These are phyloP conservation scores for Tenualosa thibaudeaui DNA, from an alignment of 2,797 vertebrate genomes.

Conservation along the genomic window DNA sequence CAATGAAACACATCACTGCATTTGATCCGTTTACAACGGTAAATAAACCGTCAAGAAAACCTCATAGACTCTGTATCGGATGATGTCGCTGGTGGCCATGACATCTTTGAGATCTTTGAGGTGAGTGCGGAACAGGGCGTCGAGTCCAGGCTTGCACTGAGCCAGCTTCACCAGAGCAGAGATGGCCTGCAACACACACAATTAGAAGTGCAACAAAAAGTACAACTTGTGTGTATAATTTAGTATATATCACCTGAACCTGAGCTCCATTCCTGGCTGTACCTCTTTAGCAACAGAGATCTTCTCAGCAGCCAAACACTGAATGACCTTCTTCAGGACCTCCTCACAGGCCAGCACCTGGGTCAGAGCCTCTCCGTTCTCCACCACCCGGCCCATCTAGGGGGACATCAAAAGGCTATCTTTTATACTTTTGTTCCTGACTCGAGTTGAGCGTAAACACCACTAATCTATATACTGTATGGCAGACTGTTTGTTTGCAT, in stretches of 20 bases:
- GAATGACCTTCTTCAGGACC: conserved; percentile 79
- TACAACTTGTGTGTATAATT: too few relatives aligned
- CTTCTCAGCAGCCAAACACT: conserved; percentile 83
- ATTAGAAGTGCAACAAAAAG: background rate
- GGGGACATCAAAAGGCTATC: background rate
- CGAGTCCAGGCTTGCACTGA: conserved; percentile 80
- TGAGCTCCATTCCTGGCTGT: background rate
- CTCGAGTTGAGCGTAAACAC: background rate
- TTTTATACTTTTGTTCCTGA: background rate
- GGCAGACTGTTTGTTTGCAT: background rate
- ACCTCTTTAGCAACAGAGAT: conserved; percentile 90
- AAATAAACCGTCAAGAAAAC: conserved; percentile 58
- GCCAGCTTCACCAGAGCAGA: conserved; percentile 81
- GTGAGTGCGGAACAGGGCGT: conserved; percentile 83
- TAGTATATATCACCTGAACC: too few relatives aligned
- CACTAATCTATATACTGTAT: background rate
- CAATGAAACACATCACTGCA: background rate
- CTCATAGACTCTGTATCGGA: conserved; percentile 95
- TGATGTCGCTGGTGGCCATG: conserved; percentile 83
- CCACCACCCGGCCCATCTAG: conserved; percentile 86
- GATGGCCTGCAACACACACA: conserved; percentile 76
- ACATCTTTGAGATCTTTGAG: conserved; percentile 84
- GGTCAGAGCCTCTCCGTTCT: conserved; percentile 75
- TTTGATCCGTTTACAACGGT: background rate
- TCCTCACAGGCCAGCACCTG: conserved; percentile 81